These are phyloP conservation scores for Lagopus leucura DNA, from an alignment of 2,113 vertebrate species.

Conservation along the genomic window DNA sequence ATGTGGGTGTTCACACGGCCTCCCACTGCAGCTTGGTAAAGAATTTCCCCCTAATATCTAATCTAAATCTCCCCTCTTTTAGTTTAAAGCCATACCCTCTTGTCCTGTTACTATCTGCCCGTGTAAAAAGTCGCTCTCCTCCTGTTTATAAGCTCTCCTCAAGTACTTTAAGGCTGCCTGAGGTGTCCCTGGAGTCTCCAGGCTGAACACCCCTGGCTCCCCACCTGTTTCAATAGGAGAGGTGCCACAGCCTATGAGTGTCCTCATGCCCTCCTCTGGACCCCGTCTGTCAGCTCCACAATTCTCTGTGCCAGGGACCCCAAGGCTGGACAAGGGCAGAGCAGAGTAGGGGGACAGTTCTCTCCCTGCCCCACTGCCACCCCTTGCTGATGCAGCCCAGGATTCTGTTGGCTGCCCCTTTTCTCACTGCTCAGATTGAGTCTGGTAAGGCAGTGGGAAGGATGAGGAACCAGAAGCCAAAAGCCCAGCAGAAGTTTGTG, in stretches of 20 bases:
- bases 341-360: background rate
- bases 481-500: background rate
- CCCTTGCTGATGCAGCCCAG: background rate
- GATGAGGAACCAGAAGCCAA: background rate
- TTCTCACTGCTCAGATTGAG: rapidly evolving
- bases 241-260: background rate
- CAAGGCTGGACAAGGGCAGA: background rate
- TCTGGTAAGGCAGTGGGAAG: background rate
- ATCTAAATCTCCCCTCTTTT: background rate
- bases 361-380: background rate
- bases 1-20: background rate
- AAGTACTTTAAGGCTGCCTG: no score
- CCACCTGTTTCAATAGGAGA: background rate
- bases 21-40: background rate
- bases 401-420: no score
- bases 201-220: background rate
- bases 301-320: background rate
- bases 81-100: background rate
- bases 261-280: background rate
- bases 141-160: no score
- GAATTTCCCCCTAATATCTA: background rate
- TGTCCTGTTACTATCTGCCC: background rate
- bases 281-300: background rate
- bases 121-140: no score
- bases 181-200: no score